phyloP scores from a whole-genome alignment of 2,797 vertebrate genomes.

The Loriculus beryllinus region DNA sequence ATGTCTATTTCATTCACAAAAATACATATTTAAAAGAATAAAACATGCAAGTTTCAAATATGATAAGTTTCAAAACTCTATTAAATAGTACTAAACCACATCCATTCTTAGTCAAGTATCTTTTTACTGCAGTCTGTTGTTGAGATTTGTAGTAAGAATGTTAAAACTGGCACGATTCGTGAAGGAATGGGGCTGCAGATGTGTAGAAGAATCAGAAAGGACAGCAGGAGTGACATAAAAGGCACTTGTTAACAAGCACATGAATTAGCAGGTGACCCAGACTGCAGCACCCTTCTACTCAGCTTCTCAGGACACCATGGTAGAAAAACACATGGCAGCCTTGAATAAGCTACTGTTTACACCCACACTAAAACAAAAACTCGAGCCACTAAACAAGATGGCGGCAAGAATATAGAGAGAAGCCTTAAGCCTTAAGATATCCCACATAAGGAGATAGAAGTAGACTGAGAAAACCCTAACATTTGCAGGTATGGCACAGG shows the following conservation, averaged over 20 bases:
- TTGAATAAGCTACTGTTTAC: not conserved
- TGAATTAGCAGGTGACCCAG: not conserved
- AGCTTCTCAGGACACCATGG: not conserved
- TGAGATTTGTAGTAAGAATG: not conserved
- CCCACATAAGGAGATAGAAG: not conserved
- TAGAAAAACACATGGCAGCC: not conserved
- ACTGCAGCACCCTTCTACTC: not conserved
- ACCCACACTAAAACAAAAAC: not conserved
- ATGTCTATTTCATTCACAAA: not conserved
- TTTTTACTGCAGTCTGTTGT: not conserved
- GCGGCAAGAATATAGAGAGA: not conserved
- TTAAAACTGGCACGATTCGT: fast-evolving
- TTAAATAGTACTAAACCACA: not conserved
- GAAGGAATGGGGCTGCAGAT: too few relatives aligned
- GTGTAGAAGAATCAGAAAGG: not conserved
- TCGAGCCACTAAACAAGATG: not conserved
- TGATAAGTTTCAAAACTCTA: not conserved
- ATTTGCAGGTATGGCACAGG: not conserved
- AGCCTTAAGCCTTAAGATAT: not conserved
- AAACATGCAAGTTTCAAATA: not conserved
- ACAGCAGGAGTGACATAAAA: not conserved
- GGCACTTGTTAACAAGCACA: not conserved
- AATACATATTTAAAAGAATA: not conserved
- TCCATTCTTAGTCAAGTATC: not conserved
- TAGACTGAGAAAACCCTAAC: not conserved